Evolutionary conservation across 2,797 vertebrate species (phyloP), one percentile per base, ranked within the genome.

Genomic region (Australoheros facetus): DNA sequence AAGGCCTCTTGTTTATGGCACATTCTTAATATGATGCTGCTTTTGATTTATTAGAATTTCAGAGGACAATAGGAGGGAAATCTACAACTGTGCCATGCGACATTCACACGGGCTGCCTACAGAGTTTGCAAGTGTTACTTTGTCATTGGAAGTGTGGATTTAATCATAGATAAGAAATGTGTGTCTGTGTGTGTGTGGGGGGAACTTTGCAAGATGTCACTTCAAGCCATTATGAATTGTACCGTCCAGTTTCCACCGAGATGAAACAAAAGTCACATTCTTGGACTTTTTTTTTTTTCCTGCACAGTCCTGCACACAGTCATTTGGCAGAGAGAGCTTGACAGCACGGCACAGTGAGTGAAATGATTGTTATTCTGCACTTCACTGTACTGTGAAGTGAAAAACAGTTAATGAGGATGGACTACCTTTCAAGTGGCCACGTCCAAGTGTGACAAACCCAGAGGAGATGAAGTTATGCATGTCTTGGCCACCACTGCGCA

Each of bases 401-500:
- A 59, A 58, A 56, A 7, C 10, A 7, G 2, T 56, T 21, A 32
- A 66, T 3, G 30, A 73, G 34, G 82, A 56, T n/a, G 26, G 51
- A 51, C 71, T 97, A 99, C 98, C 98, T 98, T 99, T 99, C 75
- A 95, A 94, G 90, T 98, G 97, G 94, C 97, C 96, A 83, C 98
- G 96, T 92, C 98, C 98, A 79, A 99, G 95, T 0, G 98, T 99
- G 94, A 99, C 98, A 87, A 99, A 99, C 73, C 98, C 98, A 10
- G 98, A 99, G 73, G 98, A 99, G 95, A 99, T 98, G 95, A 98
- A 99, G 93, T 98, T 98, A 91, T 99, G 98, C 91, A 99, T 94
- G 95, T 99, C 98, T 4, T 96, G 97, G 59, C 97, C 97, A 91
- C 97, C 98, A 2, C 96, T 95, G 83, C 97, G 97, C 85, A 97